Base-by-base conservation (phyloP, 2,113 vertebrate species). In the Plestiodon gilberti region DNA sequence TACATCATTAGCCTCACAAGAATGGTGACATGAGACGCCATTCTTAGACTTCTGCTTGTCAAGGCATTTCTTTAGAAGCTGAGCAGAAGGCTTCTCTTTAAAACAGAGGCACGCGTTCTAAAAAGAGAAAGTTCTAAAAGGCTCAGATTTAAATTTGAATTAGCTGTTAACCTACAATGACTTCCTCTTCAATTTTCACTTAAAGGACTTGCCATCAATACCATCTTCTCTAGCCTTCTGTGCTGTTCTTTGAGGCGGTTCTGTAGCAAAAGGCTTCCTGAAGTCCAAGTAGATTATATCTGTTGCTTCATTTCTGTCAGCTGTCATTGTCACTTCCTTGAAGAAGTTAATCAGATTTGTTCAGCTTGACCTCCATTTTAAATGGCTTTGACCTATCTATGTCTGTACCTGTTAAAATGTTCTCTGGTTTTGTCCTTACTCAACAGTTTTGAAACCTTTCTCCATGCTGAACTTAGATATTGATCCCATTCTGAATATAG, bases 281-380 rank as follows among this genome's bases (percentile, higher is more conserved):
- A 88, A 91, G 57, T 83, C 90, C 84, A 87, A 90, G 75, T 88
- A 93, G 67, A 90, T 86, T 88, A 59, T 7, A 11, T 81, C 79
- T 90, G 61, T 57, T 65, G 65, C 1, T 0, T 62, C 2, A 2
- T 71, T 93, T 59, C 82, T 90, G 86, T 88, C 92, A 94, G 87
- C 48, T 90, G 88, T 92, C 89, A 88, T 14, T 90, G 91, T 87
- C 75, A 83, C 35, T 92, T 91, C 73, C 22, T 65, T 78, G 81
- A 87, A 92, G 85, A 89, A 90, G 83, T 86, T 93, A 90, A 90
- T 92, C 75, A 89, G 57, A 90, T 92, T 90, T 94, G 83, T 85
- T 92, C 88, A 85, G 57, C 64, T 22, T 95, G 93, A 93, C 89
- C 89, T 91, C 83, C 88, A 80, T n/a, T 88, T 93, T 85, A 88